A percentile compares a stretch with the other conserved stretches of the same genome.
Conservation (phyloP, 2,797 vertebrate genomes). For the Scolopax rusticola region DNA sequence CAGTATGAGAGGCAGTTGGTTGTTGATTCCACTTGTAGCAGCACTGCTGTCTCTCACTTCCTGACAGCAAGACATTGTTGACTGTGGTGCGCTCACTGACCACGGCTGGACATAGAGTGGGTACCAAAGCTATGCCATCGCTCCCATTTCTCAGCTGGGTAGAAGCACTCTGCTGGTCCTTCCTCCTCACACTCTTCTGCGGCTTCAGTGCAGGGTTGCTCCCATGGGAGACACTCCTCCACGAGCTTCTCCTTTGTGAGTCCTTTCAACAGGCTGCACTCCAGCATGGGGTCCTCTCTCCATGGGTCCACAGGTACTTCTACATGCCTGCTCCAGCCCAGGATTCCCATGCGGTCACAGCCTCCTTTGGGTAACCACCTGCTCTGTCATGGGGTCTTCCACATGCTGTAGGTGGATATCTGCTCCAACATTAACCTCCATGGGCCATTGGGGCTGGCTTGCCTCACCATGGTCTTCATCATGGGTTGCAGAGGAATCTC, state of each 20-base stretch:
- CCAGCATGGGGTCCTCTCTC: background rate
- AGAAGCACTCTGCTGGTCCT: background rate
- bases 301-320: background rate
- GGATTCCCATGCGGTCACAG: background rate
- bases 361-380: fast-evolving
- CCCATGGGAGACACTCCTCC: background rate
- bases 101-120: background rate
- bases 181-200: background rate
- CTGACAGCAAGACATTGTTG: background rate
- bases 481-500: background rate
- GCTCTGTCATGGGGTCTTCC: background rate
- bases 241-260: background rate
- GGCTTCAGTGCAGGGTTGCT: background rate
- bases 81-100: background rate
- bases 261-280: no score
- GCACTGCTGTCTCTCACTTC: background rate
- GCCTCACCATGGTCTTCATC: background rate
- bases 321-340: background rate
- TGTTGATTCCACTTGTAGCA: background rate
- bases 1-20: background rate
- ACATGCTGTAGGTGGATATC: background rate
- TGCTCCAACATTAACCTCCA: background rate
- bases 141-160: background rate
- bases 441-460: background rate
- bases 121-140: background rate